These are phyloP conservation scores for Myocastor coypus DNA, from an alignment of 2,113 vertebrate species.

Conservation along the genomic window DNA sequence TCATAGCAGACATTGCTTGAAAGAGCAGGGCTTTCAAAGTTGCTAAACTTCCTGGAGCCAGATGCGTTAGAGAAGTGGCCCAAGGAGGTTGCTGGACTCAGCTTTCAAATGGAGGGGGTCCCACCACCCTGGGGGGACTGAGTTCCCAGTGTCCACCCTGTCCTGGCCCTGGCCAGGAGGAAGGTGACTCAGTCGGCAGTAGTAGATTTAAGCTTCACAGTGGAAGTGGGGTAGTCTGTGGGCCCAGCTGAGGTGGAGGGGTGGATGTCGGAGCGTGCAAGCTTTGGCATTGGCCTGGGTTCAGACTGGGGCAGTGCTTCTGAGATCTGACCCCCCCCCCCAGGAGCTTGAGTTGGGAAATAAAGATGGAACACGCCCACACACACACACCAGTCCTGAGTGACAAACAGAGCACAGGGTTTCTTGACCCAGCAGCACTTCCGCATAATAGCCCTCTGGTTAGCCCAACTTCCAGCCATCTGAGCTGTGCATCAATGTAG, in stretches of 20 bases:
- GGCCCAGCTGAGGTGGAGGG: neutral
- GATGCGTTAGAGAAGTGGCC: neutral
- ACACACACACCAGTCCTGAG: too few species aligned
- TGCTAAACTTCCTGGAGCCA: neutral
- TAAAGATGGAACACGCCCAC: rapidly evolving
- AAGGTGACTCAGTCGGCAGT: neutral
- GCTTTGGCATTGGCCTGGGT: neutral
- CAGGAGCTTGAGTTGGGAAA: neutral
- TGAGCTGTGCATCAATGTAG: neutral
- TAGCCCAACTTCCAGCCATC: too few species aligned
- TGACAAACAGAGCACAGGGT: neutral
- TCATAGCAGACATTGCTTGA: neutral
- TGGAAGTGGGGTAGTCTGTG: neutral
- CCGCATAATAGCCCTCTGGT: too few species aligned
- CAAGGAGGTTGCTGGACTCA: neutral
- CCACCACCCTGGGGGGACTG: neutral
- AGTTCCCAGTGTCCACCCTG: neutral
- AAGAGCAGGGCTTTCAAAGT: neutral
- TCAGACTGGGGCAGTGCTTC: neutral
- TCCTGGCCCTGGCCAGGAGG: neutral
- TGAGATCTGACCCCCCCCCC: neutral
- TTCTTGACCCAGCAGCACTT: too few species aligned
- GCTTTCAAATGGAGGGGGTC: neutral
- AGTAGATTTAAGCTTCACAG: neutral
- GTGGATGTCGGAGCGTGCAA: neutral